Evolutionary conservation across 1,140 invertebrate genomes (phyloP).

Genomic region (Drosophila seguyi): DNA sequence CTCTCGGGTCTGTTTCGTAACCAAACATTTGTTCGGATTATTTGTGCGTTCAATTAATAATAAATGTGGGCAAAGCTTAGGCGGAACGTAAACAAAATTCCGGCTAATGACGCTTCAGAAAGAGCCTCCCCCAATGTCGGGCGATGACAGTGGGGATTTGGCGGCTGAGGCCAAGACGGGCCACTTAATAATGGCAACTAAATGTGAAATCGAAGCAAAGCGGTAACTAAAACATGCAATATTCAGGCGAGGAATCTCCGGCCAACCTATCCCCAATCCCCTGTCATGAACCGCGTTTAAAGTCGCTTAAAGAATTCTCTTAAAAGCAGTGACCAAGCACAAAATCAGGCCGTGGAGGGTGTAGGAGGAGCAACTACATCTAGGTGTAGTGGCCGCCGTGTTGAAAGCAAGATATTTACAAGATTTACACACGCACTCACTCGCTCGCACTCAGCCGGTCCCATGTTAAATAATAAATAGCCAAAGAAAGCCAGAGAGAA

Average conservation of each 20-base stretch:
- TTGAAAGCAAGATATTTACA: conserved; percentile 79
- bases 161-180: conserved; percentile 12
- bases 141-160: conserved; percentile 27
- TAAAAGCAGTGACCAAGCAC: conserved; percentile 72
- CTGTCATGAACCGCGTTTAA: conserved; percentile 73
- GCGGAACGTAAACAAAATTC: conserved; percentile 50
- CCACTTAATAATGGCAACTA: conserved; percentile 70
- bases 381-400: conserved; percentile 49
- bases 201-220: conserved; percentile 36
- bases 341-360: background rate
- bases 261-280: conserved; percentile 15
- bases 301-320: conserved; percentile 74
- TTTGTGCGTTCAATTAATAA: conserved; percentile 57
- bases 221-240: conserved; percentile 72
- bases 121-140: conserved; percentile 8
- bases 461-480: conserved; percentile 75
- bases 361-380: conserved; percentile 7
- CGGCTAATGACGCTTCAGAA: conserved; percentile 61
- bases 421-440: conserved; percentile 77
- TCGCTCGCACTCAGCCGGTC: conserved; percentile 37
- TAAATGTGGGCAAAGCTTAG: conserved; percentile 35
- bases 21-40: conserved; percentile 29
- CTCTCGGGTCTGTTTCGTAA: conserved; percentile 6
- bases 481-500: conserved; percentile 32
- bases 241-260: conserved; percentile 40